These are phyloP conservation scores for Cerceris rybyensis DNA, from an alignment of 2,888 invertebrate genomes.

Conservation along the genomic window DNA sequence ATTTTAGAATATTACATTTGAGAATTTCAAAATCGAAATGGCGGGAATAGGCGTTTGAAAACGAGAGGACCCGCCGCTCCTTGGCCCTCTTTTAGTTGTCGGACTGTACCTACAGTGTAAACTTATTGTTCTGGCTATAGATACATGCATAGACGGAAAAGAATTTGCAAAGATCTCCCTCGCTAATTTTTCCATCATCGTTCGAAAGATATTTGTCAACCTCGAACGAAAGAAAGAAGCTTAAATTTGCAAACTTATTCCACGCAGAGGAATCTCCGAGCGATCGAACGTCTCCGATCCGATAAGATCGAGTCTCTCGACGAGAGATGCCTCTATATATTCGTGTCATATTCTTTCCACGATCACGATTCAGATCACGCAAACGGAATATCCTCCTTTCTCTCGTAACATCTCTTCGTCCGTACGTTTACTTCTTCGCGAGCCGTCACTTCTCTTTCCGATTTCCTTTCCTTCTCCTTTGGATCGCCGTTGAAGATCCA, in stretches of 20 bases:
- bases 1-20: too few species aligned
- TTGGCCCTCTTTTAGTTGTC: too few species aligned
- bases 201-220: too few species aligned
- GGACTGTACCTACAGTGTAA: too few species aligned
- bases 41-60: too few species aligned
- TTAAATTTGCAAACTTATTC: not conserved
- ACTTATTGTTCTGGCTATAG: too few species aligned
- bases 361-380: slow-evolving; percentile 47
- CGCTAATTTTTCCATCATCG: not conserved
- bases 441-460: not conserved
- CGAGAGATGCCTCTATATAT: not conserved
- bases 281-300: not conserved
- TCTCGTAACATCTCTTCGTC: slow-evolving; percentile 49
- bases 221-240: not conserved
- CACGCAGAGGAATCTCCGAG: not conserved
- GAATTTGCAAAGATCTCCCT: not conserved
- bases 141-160: too few species aligned
- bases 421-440: slow-evolving; percentile 24
- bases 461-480: slow-evolving; percentile 37
- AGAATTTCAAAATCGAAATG: too few species aligned
- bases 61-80: too few species aligned
- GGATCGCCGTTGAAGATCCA: slow-evolving; percentile 18
- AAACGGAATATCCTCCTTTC: slow-evolving; percentile 50
- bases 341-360: slow-evolving; percentile 26
- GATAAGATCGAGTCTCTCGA: not conserved